Base-by-base conservation (phyloP, 2,797 vertebrate genomes). In the Cirrhinus molitorella region DNA sequence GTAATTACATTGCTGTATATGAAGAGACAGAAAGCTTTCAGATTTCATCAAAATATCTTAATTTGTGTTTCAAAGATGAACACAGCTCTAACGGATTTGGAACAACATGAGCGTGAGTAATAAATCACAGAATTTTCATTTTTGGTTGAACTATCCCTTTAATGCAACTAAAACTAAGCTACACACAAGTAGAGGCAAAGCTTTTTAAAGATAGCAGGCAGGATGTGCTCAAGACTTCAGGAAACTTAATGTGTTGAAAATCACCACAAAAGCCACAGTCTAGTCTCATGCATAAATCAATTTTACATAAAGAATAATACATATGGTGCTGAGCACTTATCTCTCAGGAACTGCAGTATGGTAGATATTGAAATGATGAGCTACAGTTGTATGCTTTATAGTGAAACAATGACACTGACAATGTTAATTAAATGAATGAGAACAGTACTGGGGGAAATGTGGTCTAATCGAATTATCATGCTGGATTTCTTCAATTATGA, bases 131-230 rank as follows among this genome's bases (percentile, higher is more conserved):
- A 40, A 40, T 40, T 40, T 40, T 8, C 6, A 40, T 40, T 40
- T 40, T 40, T 40, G 37, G 37, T 6, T 40, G 37, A 40, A 8
- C 37, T 40, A 7, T 40, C 37, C 37, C 37, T 40, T 8, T 81
- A 85, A 89, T 81, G 85, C 83, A 86, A 85, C 89, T 88, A 90
- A 86, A 91, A 88, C 34, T 80, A 86, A 71, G 66, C 84, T 89
- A 86, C 86, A 87, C 86, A 59, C 25, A 53, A 55, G 12, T 13
- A 13, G 49, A 65, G 47, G 37, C 43, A 45, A 78, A 53, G 43
- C 77, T n/a, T 79, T 61, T 75, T 49, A 88, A 49, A 88, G 73
- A 70, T 13, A 77, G 61, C 40, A 45, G 51, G 89, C 13, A 47
- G 81, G 77, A 83, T 40, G 83, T 88, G 83, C 59, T 71, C 72